Conservation (phyloP, 2,113 vertebrate species). For the Festucalex cinctus region DNA sequence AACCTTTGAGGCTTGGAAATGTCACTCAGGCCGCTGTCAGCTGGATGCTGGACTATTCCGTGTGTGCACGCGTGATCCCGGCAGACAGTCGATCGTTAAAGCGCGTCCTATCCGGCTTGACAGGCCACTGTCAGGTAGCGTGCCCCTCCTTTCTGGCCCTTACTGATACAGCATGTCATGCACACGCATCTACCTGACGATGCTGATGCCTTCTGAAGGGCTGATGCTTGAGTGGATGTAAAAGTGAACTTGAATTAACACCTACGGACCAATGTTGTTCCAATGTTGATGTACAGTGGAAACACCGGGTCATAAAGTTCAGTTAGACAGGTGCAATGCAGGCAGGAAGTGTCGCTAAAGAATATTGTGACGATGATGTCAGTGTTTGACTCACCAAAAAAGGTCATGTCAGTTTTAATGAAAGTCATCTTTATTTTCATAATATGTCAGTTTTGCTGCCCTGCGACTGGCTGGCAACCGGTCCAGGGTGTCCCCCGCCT, state of each 20-base stretch:
- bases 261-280: slow-evolving; percentile 17
- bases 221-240: slow-evolving; percentile 52
- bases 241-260: slow-evolving; percentile 48
- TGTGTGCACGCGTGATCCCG: slow-evolving; percentile 40
- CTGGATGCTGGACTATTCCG: slow-evolving; percentile 20
- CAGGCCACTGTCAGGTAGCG: slow-evolving; percentile 73
- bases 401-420: slow-evolving; percentile 67
- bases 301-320: slow-evolving; percentile 9
- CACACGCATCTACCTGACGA: slow-evolving; percentile 68
- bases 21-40: slow-evolving; percentile 54
- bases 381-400: slow-evolving; percentile 68
- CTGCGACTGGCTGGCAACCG: too few species aligned
- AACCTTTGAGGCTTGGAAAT: slow-evolving; percentile 62
- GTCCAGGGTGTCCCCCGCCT: too few species aligned
- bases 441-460: too few species aligned
- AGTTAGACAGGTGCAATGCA: slow-evolving; percentile 8
- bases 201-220: slow-evolving; percentile 69
- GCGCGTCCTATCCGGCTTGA: slow-evolving; percentile 72
- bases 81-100: slow-evolving; percentile 71
- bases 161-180: slow-evolving; percentile 64
- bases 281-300: slow-evolving; percentile 25
- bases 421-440: slow-evolving; percentile 22
- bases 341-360: slow-evolving; percentile 3
- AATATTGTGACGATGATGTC: neutral
- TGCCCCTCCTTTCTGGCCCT: slow-evolving; percentile 59